Conservation (phyloP, 2,888 invertebrate species). For the Andrena trimmerana region DNA sequence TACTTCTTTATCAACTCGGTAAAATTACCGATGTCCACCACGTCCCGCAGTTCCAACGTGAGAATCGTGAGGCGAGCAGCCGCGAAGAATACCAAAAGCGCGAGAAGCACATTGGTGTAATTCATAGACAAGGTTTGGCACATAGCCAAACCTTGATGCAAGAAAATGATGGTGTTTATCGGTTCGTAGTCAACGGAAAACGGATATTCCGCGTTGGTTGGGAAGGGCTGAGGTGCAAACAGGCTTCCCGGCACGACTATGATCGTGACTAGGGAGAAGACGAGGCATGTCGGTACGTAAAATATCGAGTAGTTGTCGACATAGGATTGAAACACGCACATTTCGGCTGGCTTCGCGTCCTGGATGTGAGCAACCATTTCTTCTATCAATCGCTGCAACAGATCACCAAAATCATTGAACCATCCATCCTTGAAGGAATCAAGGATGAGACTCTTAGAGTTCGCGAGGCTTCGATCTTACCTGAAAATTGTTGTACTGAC, state of each 20-base stretch:
- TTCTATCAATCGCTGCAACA: background rate
- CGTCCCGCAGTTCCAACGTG: slow-evolving; percentile 49
- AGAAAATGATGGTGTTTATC: background rate
- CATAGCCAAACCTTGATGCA: too few species aligned
- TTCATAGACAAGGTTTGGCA: too few species aligned
- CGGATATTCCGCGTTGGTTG: slow-evolving; percentile 42
- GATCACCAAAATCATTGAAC: background rate
- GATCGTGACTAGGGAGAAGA: too few species aligned
- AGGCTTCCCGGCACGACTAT: slow-evolving; percentile 68
- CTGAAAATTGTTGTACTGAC: slow-evolving; percentile 50
- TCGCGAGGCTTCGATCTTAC: slow-evolving; percentile 35
- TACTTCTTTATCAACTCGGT: slow-evolving; percentile 69
- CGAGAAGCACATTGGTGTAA: slow-evolving; percentile 71
- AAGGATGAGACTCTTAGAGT: too few species aligned
- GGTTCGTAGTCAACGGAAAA: background rate
- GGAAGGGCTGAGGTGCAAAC: slow-evolving; percentile 68
- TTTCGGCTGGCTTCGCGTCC: slow-evolving; percentile 59
- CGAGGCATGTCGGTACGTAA: too few species aligned
- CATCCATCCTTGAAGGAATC: too few species aligned
- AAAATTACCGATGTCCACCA: slow-evolving; percentile 47
- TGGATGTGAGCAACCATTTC: slow-evolving; percentile 20
- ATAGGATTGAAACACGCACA: slow-evolving; percentile 70
- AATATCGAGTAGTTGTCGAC: slow-evolving; percentile 69
- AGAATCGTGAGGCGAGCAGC: slow-evolving; percentile 75
- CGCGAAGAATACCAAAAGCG: slow-evolving; percentile 74